phyloP scores from a whole-genome alignment of 2,113 vertebrate genomes.

The Pandion haliaetus region DNA sequence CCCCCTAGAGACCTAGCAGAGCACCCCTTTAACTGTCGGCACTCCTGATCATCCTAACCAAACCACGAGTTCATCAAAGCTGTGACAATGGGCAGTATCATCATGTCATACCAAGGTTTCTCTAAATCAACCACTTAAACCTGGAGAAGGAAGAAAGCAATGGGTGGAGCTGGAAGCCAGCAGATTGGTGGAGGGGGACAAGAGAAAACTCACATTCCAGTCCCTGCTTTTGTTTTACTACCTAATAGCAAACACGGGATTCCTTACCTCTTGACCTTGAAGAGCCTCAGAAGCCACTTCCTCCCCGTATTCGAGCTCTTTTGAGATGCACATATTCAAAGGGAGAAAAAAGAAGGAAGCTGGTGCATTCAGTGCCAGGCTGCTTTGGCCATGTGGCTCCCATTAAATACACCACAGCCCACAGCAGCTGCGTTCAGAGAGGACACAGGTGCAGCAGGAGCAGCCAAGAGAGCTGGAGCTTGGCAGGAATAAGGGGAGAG shows the following conservation, averaged over 20 bases:
- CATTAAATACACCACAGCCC: not conserved
- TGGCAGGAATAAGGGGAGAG: not conserved
- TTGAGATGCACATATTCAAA: not conserved
- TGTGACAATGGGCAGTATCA: no score
- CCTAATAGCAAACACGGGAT: not conserved
- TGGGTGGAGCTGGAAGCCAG: not conserved
- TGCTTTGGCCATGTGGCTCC: not conserved
- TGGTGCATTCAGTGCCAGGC: accelerated
- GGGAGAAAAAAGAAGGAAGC: not conserved
- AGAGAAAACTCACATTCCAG: not conserved
- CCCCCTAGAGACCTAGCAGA: not conserved
- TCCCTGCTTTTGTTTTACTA: not conserved
- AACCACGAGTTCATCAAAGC: not conserved
- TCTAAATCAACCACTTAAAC: not conserved
- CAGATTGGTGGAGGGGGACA: not conserved
- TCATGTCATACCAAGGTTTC: not conserved
- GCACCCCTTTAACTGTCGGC: not conserved
- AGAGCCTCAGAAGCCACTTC: not conserved
- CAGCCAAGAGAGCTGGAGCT: not conserved
- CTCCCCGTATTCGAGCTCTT: not conserved
- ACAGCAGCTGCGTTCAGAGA: not conserved
- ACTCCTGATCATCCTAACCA: not conserved
- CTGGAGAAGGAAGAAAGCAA: not conserved
- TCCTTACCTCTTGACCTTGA: not conserved
- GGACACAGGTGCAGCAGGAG: not conserved